Conservation (phyloP, 1,140 invertebrate genomes). For the Listronotus bonariensis region DNA sequence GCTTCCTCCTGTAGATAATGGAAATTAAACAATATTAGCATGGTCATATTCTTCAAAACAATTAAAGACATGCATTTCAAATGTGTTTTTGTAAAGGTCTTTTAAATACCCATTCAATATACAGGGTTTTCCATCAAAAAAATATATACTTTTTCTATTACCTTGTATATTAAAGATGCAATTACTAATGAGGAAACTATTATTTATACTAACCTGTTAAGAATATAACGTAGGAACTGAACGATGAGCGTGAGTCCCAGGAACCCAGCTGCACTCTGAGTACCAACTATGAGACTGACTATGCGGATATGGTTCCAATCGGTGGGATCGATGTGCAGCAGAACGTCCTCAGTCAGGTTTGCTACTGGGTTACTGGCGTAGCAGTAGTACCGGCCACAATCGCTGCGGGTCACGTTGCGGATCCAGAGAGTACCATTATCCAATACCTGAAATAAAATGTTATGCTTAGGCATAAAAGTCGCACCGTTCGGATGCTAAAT, state of each 20-base stretch:
- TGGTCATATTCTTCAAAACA: no score
- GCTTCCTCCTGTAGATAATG: no score
- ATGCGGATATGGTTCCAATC: constrained; percentile 83
- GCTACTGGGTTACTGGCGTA: constrained; percentile 81
- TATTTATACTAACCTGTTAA: constrained; percentile 68
- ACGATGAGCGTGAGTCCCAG: constrained; percentile 76
- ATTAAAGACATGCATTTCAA: no score
- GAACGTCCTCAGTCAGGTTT: constrained; percentile 73
- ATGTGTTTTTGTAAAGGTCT: no score
- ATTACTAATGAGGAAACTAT: no score
- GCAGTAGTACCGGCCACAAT: constrained; percentile 88
- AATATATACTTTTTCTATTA: no score
- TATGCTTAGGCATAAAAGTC: no score
- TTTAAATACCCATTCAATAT: no score
- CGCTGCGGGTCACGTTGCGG: constrained; percentile 66
- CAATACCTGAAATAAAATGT: constrained; percentile 52
- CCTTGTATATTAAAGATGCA: no score
- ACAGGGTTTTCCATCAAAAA: no score
- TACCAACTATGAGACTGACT: constrained; percentile 80
- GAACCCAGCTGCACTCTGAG: constrained; percentile 76
- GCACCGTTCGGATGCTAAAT: no score
- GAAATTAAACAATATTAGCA: no score
- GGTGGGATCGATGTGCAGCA: constrained; percentile 78
- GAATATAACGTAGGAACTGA: constrained; percentile 73
- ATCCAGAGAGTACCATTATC: constrained; percentile 62